Percentiles rank a stretch among this genome's conserved stretches.
Conservation (phyloP, 2,888 invertebrate species). For the Tipula helvola region DNA sequence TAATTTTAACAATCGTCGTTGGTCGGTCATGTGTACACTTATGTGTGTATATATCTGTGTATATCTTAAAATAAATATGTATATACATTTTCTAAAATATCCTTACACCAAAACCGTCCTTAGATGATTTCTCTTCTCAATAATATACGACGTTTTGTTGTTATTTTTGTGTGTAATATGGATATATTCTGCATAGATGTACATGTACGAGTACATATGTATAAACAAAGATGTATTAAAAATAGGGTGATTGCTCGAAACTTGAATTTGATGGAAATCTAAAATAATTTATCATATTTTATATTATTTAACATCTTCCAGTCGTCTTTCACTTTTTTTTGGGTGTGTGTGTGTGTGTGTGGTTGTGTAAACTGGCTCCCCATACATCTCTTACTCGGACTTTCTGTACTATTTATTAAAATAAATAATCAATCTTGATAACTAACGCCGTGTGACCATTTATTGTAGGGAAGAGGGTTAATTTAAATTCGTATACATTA, state of each 20-base stretch:
- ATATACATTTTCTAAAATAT: not conserved
- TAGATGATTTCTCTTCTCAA: slow-evolving; percentile 5
- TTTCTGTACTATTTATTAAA: not conserved
- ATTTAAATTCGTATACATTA: slow-evolving; percentile 7
- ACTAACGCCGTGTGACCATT: slow-evolving; percentile 7
- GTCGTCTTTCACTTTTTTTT: not conserved
- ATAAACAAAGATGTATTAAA: not conserved
- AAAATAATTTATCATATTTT: slow-evolving; percentile 9
- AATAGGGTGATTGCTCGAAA: slow-evolving; percentile 10
- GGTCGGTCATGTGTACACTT: not conserved
- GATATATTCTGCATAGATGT: not conserved
- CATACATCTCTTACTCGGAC: not conserved
- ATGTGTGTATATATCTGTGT: not conserved
- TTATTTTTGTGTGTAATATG: not conserved
- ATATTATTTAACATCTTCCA: not conserved
- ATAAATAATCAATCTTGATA: not conserved
- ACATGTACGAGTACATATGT: not conserved
- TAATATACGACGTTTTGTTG: slow-evolving; percentile 8
- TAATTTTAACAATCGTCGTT: slow-evolving; percentile 8
- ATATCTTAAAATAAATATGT: not conserved
- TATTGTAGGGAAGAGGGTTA: not conserved
- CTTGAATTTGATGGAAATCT: slow-evolving; percentile 8
- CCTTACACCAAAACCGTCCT: slow-evolving; percentile 9
- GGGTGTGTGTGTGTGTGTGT: not conserved
- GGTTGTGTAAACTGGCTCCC: not conserved